A percentile compares a stretch with the other conserved stretches of the same genome.
These are phyloP conservation scores for Galerucella calmariensis DNA, from an alignment of 2,888 invertebrate genomes.

Conservation along the genomic window DNA sequence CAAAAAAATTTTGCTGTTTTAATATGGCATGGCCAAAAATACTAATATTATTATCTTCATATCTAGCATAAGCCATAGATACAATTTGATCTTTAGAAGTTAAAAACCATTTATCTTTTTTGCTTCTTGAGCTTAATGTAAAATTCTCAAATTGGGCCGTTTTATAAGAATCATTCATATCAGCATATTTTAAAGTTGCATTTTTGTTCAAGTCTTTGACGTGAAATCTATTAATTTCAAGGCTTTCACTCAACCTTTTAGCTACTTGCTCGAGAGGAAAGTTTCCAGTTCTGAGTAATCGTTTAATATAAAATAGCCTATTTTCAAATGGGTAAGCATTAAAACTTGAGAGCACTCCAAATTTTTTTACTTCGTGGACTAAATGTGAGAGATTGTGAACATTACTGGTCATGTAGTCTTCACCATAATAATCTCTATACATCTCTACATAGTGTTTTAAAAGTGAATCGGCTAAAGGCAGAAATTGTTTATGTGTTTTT, in stretches of 20 bases:
- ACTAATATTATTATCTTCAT: neutral
- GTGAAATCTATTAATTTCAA: neutral
- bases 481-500: slow-evolving; percentile 1
- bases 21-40: neutral
- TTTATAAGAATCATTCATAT: neutral
- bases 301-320: slow-evolving; percentile 17
- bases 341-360: neutral
- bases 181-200: neutral
- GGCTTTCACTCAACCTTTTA: slow-evolving; percentile 9
- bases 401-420: slow-evolving; percentile 36
- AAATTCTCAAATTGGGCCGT: neutral
- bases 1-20: slow-evolving; percentile 8
- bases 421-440: slow-evolving; percentile 31
- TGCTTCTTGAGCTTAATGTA: neutral
- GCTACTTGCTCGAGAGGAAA: slow-evolving; percentile 2
- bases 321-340: slow-evolving; percentile 21
- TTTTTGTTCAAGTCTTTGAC: neutral
- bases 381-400: slow-evolving; percentile 43
- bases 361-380: slow-evolving; percentile 52
- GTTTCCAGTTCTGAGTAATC: neutral
- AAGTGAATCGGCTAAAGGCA: slow-evolving; percentile 14
- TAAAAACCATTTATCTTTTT: neutral
- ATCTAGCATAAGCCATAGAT: slow-evolving; percentile 5
- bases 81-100: neutral
- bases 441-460: slow-evolving; percentile 9